A percentile compares a stretch with the other conserved stretches of the same genome.
Conservation (phyloP, 2,113 vertebrate species). For the Stegastes partitus region DNA sequence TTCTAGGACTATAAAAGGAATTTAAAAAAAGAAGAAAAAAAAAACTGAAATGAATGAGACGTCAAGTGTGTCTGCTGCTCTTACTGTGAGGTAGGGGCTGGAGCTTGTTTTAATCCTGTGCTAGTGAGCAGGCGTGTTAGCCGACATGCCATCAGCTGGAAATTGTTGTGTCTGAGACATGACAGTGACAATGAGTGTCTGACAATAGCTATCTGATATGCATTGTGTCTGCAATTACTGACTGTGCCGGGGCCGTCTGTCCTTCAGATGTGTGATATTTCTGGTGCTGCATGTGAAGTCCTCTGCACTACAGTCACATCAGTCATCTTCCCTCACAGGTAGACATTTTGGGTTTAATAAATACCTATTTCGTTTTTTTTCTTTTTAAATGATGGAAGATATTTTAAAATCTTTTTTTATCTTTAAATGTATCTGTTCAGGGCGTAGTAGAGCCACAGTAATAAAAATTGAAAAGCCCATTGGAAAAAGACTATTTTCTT, state of each 20-base stretch:
- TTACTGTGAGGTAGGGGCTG: not conserved
- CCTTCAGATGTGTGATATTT: slow-evolving; percentile 26
- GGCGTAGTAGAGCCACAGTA: too few relatives aligned
- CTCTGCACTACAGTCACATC: slow-evolving; percentile 17
- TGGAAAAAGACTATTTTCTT: too few relatives aligned
- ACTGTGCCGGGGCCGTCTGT: not conserved
- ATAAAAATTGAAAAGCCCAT: too few relatives aligned
- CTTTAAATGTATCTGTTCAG: too few relatives aligned
- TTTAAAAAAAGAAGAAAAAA: not conserved
- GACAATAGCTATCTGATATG: slow-evolving; percentile 36
- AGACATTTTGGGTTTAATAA: too few relatives aligned
- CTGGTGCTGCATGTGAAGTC: slow-evolving; percentile 6
- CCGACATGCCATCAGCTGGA: slow-evolving; percentile 14
- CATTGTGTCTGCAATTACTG: slow-evolving; percentile 25
- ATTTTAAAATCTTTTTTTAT: too few relatives aligned
- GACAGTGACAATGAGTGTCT: slow-evolving; percentile 37
- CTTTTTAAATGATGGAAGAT: too few relatives aligned
- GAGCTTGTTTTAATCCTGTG: not conserved
- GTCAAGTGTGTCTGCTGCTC: not conserved
- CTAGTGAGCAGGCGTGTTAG: slow-evolving; percentile 9
- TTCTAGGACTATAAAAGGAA: not conserved
- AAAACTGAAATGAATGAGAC: not conserved
- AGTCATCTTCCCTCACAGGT: not conserved
- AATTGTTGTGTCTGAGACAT: slow-evolving; percentile 43
- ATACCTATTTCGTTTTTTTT: too few relatives aligned